Conservation (phyloP, 2,888 invertebrate species). For the Pristionchus exspectatus region DNA sequence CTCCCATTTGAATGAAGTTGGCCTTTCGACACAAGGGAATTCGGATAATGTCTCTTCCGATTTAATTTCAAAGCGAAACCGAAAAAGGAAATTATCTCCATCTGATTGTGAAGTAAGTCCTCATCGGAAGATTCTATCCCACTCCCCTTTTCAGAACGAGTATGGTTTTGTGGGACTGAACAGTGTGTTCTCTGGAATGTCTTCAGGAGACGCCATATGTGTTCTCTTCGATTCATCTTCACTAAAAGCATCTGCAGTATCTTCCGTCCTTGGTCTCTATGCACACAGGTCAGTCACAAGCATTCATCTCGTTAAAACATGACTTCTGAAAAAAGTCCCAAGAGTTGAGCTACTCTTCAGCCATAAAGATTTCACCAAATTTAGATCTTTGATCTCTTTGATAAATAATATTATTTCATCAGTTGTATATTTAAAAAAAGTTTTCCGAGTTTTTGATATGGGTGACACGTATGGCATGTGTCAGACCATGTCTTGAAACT, state of each 20-base stretch:
- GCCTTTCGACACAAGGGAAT: background rate
- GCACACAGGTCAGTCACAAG: slow-evolving; percentile 13
- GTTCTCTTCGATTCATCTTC: slow-evolving; percentile 48
- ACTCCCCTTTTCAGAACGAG: slow-evolving; percentile 15
- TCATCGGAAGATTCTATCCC: background rate
- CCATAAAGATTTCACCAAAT: too few relatives aligned
- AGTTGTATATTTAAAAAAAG: too few relatives aligned
- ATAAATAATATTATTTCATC: too few relatives aligned
- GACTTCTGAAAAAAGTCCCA: too few relatives aligned
- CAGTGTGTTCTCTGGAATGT: slow-evolving; percentile 51
- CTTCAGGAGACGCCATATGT: slow-evolving; percentile 30
- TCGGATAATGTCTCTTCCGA: background rate
- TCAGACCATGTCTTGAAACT: too few relatives aligned
- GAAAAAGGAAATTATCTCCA: slow-evolving; percentile 9
- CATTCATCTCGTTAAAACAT: background rate
- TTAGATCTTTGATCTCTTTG: too few relatives aligned
- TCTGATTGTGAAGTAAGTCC: slow-evolving; percentile 30
- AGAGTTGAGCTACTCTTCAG: too few relatives aligned
- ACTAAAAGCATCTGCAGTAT: slow-evolving; percentile 46
- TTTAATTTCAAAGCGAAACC: background rate
- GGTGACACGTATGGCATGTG: too few relatives aligned
- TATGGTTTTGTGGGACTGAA: slow-evolving; percentile 52
- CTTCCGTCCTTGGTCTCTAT: slow-evolving; percentile 46
- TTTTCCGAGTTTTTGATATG: too few relatives aligned
- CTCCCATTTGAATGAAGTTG: background rate